Evolutionary conservation across 2,888 invertebrate species (phyloP).

Genomic region (Sarcophaga carnaria): DNA sequence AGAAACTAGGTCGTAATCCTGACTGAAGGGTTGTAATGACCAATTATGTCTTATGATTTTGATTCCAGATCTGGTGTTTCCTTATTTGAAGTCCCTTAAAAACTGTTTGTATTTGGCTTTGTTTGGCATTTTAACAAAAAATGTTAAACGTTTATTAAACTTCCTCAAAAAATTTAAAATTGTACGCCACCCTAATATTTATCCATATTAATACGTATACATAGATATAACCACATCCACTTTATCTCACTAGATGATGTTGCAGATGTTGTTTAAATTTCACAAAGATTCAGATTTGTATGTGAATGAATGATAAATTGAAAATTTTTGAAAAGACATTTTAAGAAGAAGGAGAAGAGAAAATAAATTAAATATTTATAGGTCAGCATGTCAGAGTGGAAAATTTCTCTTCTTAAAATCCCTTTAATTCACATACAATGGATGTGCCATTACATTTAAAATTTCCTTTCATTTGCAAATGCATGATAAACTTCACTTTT

Average conservation of each 20-base stretch:
- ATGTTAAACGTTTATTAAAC: no score
- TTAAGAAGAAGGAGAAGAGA: not conserved
- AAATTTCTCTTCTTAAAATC: not conserved
- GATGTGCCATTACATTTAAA: not conserved
- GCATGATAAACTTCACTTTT: not conserved
- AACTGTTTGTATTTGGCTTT: no score
- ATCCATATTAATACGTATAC: not conserved
- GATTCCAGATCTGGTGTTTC: no score
- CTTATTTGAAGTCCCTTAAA: no score
- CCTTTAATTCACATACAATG: not conserved
- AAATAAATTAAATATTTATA: conserved; percentile 19
- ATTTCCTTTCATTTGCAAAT: not conserved
- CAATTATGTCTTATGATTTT: no score
- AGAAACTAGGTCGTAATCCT: no score
- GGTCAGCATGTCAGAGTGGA: conserved; percentile 33
- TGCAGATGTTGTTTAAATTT: conserved; percentile 54
- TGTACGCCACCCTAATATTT: not conserved
- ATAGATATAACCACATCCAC: conserved; percentile 1
- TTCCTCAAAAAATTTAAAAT: not conserved
- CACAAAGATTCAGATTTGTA: conserved; percentile 44
- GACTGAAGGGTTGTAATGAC: no score
- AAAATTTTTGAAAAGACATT: conserved; percentile 24
- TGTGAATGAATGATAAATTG: conserved; percentile 57
- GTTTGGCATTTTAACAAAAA: no score
- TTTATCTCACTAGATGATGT: conserved; percentile 35